Conservation (phyloP, 2,113 vertebrate genomes). For the human region DNA sequence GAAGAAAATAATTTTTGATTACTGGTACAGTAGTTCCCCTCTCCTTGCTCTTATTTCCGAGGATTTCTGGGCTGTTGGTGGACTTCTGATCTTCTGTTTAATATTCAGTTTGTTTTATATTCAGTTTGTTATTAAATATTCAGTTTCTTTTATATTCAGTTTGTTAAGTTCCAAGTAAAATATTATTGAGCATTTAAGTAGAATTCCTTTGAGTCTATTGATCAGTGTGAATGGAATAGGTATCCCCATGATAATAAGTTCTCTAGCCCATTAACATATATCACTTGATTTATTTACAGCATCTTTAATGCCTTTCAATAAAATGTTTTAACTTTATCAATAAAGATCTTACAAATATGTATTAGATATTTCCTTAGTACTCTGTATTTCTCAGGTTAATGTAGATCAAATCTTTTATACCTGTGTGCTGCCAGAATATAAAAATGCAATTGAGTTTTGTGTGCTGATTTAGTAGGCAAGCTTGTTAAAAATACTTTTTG, state of each 20-base stretch:
- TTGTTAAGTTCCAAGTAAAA: background rate
- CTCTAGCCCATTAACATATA: background rate
- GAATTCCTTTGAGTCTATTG: background rate
- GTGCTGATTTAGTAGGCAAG: background rate
- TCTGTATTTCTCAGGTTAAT: background rate
- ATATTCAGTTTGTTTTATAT: background rate
- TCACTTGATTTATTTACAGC: background rate
- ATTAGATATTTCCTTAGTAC: background rate
- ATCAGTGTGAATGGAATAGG: background rate
- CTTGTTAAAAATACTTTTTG: background rate
- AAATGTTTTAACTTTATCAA: background rate
- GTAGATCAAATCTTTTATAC: background rate
- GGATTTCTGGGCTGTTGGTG: background rate
- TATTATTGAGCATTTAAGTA: background rate
- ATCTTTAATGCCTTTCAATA: background rate
- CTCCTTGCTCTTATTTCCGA: background rate
- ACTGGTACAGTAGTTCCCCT: accelerated
- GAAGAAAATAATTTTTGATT: background rate
- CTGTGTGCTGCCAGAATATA: background rate
- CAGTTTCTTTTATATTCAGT: background rate
- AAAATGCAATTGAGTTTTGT: background rate
- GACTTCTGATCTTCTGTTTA: background rate
- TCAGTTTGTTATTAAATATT: background rate
- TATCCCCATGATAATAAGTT: background rate
- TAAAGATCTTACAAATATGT: background rate